phyloP scores from a whole-genome alignment of 1,140 invertebrate genomes.

The Rhizoglyphus robini region DNA sequence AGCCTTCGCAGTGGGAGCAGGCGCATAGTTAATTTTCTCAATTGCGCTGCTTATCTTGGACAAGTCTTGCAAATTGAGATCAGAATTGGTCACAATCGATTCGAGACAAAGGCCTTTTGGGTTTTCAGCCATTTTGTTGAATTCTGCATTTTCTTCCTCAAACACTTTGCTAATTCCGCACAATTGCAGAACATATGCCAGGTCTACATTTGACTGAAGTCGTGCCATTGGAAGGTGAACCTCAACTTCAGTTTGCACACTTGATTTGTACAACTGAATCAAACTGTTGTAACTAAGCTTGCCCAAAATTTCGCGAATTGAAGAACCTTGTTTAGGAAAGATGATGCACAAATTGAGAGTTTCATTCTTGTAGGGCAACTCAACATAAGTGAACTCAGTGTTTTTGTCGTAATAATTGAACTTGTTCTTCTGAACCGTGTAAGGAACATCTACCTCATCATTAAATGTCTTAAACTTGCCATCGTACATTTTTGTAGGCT shows the following conservation, averaged over 20 bases:
- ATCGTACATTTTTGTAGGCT: background rate
- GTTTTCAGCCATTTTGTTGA: background rate
- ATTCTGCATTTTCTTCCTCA: constrained; percentile 44
- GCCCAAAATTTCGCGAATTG: background rate
- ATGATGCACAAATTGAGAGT: background rate
- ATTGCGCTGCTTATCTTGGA: background rate
- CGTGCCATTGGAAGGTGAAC: background rate
- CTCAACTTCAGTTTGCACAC: background rate
- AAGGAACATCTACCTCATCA: background rate
- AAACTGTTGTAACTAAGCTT: background rate
- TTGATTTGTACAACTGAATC: background rate
- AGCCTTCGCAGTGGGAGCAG: background rate
- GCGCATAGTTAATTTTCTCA: background rate
- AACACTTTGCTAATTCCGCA: constrained; percentile 71
- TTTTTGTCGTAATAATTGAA: background rate
- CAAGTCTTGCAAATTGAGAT: background rate
- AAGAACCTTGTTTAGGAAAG: background rate
- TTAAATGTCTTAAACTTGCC: background rate
- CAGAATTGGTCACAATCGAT: constrained; percentile 10
- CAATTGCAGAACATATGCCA: constrained; percentile 94
- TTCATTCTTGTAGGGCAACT: constrained; percentile 2
- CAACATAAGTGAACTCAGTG: background rate
- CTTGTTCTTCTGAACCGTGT: background rate
- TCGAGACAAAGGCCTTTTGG: constrained; percentile 7
- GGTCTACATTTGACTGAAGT: constrained; percentile 38